Evolutionary conservation across 2,888 invertebrate species (phyloP).

Genomic region (Flexamia atlantica): DNA sequence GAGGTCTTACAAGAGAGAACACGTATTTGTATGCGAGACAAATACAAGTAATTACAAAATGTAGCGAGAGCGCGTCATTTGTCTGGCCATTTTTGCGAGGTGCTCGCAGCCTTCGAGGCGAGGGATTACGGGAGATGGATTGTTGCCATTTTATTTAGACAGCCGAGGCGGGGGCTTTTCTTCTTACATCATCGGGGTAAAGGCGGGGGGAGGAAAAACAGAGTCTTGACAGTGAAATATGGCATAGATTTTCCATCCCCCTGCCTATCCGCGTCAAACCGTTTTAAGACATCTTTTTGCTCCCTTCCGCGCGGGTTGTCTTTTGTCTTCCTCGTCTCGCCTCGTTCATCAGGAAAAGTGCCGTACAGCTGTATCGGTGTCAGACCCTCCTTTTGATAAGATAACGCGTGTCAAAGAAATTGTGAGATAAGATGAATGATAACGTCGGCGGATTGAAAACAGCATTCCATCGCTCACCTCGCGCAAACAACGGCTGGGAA

Average conservation of each 20-base stretch:
- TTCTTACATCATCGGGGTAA: conserved; percentile 58
- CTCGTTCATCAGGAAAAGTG: conserved; percentile 61
- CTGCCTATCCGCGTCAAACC: conserved; percentile 63
- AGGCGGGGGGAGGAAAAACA: conserved; percentile 54
- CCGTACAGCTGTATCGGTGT: conserved; percentile 62
- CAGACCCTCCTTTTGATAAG: conserved; percentile 61
- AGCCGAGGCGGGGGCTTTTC: conserved; percentile 63
- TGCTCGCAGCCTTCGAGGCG: conserved; percentile 28
- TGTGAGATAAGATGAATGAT: conserved; percentile 63
- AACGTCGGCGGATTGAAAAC: conserved; percentile 38
- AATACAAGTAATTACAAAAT: conserved; percentile 64
- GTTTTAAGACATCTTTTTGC: conserved; percentile 64
- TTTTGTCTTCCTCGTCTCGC: conserved; percentile 56
- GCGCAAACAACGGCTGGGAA: conserved; percentile 42
- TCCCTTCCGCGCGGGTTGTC: conserved; percentile 61
- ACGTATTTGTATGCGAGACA: conserved; percentile 62
- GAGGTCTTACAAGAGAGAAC: conserved; percentile 44
- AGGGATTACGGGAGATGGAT: conserved; percentile 64
- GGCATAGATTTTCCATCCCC: conserved; percentile 64
- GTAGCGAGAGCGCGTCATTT: conserved; percentile 60
- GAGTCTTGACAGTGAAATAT: conserved; percentile 65
- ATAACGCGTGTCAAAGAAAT: conserved; percentile 63
- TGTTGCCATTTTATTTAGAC: conserved; percentile 65
- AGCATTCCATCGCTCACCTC: conserved; percentile 57
- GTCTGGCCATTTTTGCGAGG: conserved; percentile 61